phyloP scores from a whole-genome alignment of 2,888 invertebrate species.

The Molanna angustata region DNA sequence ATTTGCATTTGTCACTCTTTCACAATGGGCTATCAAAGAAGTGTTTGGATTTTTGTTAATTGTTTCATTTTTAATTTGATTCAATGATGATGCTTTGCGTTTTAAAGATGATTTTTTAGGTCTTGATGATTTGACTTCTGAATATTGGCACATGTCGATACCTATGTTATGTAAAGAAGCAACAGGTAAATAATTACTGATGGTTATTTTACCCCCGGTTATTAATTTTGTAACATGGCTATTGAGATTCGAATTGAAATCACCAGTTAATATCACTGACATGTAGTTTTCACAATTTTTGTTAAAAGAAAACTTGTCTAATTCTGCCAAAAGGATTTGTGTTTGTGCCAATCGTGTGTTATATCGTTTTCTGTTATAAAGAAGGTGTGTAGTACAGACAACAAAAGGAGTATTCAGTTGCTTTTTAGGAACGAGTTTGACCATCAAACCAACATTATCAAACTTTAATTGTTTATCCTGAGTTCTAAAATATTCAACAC shows the following conservation, averaged over 20 bases:
- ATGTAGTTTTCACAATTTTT: constrained; percentile 23
- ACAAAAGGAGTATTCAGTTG: constrained; percentile 58
- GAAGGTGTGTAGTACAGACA: constrained; percentile 90
- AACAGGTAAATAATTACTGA: constrained; percentile 38
- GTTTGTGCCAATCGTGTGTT: constrained; percentile 90
- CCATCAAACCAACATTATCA: constrained; percentile 84
- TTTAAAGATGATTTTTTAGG: constrained; percentile 40
- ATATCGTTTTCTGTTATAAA: constrained; percentile 86
- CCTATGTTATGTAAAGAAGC: constrained; percentile 53
- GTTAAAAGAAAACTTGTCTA: constrained; percentile 72
- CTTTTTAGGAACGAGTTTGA: constrained; percentile 62
- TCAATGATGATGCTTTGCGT: constrained; percentile 12
- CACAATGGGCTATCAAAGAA: constrained; percentile 34
- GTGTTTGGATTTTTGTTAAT: constrained; percentile 8
- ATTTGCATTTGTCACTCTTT: no score
- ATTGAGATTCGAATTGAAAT: constrained; percentile 82
- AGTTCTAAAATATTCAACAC: constrained; percentile 65
- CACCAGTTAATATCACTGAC: constrained; percentile 87
- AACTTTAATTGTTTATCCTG: constrained; percentile 68
- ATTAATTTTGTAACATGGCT: constrained; percentile 71
- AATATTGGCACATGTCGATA: constrained; percentile 60
- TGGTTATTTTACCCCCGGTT: constrained; percentile 58
- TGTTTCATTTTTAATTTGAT: constrained; percentile 25
- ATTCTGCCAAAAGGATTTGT: constrained; percentile 77
- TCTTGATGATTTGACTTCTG: constrained; percentile 49